phyloP scores from a whole-genome alignment of 2,797 vertebrate species.

The Molossus molossus region DNA sequence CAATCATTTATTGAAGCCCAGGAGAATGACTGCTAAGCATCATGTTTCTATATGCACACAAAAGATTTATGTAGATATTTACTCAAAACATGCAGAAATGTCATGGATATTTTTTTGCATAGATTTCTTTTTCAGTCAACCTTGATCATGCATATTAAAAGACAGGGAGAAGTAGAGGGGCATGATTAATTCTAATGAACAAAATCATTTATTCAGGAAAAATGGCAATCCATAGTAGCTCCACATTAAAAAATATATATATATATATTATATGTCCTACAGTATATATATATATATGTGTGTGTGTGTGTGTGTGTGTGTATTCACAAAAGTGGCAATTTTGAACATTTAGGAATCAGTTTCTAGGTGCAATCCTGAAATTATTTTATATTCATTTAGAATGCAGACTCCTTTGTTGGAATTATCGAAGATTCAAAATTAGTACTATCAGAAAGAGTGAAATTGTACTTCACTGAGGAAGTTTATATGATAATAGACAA shows the following conservation, averaged over 20 bases:
- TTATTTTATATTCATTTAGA: conserved; percentile 62
- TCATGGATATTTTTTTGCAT: conserved; percentile 47
- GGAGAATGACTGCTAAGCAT: conserved; percentile 60
- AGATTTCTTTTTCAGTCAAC: conserved; percentile 37
- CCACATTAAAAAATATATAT: neutral
- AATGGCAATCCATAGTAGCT: neutral
- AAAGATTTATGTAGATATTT: conserved; percentile 33
- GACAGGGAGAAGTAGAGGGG: neutral
- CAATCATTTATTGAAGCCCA: conserved; percentile 51
- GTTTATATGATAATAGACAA: neutral
- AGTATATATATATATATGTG: neutral
- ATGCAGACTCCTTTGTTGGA: conserved; percentile 36
- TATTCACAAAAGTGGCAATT: neutral
- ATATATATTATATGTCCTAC: too few relatives aligned
- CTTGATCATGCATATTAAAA: conserved; percentile 70
- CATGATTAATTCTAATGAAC: conserved; percentile 62
- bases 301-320: neutral
- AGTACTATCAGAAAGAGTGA: conserved; percentile 51
- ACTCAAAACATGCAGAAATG: conserved; percentile 40
- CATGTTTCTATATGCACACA: neutral
- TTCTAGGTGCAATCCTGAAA: conserved; percentile 19
- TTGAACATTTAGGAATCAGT: conserved; percentile 59
- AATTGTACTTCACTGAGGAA: conserved; percentile 21
- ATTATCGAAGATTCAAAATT: conserved; percentile 65
- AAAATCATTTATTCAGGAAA: conserved; percentile 49